phyloP scores from a whole-genome alignment of 2,113 vertebrate genomes.

The Arenaria interpres region DNA sequence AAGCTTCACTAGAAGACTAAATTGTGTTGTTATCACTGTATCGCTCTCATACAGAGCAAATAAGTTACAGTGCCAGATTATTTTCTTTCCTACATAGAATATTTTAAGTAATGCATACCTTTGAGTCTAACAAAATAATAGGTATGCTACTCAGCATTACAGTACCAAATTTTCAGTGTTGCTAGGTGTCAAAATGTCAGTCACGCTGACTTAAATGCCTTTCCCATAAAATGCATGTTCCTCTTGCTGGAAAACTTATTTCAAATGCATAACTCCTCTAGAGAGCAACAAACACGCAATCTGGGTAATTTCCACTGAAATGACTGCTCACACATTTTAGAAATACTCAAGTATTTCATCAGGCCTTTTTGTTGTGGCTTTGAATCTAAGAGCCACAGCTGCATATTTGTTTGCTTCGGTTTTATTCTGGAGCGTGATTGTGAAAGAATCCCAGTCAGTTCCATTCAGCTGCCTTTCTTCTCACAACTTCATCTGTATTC shows the following conservation, averaged over 20 bases:
- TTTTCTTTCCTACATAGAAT: background rate
- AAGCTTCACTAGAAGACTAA: background rate
- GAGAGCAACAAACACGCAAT: constrained; percentile 47
- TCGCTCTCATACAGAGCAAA: background rate
- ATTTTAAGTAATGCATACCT: background rate
- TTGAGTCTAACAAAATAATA: background rate
- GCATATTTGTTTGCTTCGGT: constrained; percentile 66
- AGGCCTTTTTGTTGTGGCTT: constrained; percentile 66
- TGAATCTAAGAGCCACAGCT: constrained; percentile 69
- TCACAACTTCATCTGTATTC: background rate
- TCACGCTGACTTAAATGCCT: constrained; percentile 17
- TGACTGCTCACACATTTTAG: constrained; percentile 59
- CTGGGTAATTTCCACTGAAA: constrained; percentile 67
- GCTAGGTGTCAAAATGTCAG: background rate
- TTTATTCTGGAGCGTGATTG: constrained; percentile 54
- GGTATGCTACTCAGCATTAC: background rate
- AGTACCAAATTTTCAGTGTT: constrained; percentile 13
- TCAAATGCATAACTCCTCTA: constrained; percentile 48
- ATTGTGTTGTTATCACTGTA: background rate
- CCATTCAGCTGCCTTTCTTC: constrained; percentile 45
- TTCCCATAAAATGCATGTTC: background rate
- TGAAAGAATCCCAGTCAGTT: constrained; percentile 56
- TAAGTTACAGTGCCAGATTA: background rate
- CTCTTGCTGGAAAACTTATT: constrained; percentile 35
- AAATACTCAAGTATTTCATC: constrained; percentile 70